Evolutionary conservation across 2,888 invertebrate species (phyloP), one percentile per base, ranked within the genome.

Genomic region (Sphaeridia pumilis): DNA sequence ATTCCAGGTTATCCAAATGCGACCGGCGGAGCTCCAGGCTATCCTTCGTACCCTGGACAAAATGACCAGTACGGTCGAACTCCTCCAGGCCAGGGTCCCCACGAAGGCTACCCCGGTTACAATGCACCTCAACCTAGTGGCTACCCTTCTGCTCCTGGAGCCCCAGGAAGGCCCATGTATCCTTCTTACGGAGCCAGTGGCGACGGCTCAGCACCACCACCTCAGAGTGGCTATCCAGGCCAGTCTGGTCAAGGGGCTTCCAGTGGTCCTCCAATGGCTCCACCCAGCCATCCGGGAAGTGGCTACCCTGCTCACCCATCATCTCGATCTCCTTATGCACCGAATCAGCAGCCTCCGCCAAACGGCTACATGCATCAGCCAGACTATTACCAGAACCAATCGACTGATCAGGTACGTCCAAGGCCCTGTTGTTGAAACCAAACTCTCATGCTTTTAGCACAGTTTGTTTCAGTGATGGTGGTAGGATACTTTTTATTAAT

Each of bases 261-360:
- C 2, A 34, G 34, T 12, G 35, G 51, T 14, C 52, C 58, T 43
- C 45, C 56, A 28, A 56, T 56, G 56, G 52, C 52, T 26, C 56
- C 56, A 36, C 55, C 58, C 7, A 17, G 38, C 17, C 78, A 78
- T 57, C 81, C 80, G 65, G 77, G 80, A 59, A 82, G 83, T 67
- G 83, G 84, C 67, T 84, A 84, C 67, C 73, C 76, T 69, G 84
- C 84, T 67, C 82, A 84, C 65, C 83, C 84, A 67, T 82, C 55
- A 14, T 44, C 58, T 25, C 20, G 48, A 48, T 48, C 53, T 43
- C 48, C 53, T 24, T 50, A 60, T 54, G 58, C 60, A 27, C 56
- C 58, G 34, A 48, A 46, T 34, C 60, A 60, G 31, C 60, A 58
- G 28, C 52, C 49, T 36, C 63, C 63, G 36, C 60, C 61, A 22